These are phyloP conservation scores for Glandiceps talaboti DNA, from an alignment of 53 echinoderm and acorn worm genomes.

Conservation along the genomic window DNA sequence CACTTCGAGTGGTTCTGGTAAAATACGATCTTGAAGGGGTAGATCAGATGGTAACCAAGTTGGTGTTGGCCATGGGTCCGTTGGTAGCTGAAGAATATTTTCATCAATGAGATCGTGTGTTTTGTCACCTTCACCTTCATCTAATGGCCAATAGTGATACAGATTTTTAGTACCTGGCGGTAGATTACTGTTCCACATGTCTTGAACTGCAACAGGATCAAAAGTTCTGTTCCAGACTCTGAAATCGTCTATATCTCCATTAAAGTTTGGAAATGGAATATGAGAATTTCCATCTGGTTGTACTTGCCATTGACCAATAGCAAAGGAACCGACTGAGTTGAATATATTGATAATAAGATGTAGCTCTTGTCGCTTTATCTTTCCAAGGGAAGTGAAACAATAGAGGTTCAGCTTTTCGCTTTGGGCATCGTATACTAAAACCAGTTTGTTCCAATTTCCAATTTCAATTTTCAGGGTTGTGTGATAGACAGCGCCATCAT, in stretches of 20 bases:
- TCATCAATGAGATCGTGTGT: constrained; percentile 39
- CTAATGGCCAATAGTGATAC: constrained; percentile 56
- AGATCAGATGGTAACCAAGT: constrained; percentile 63
- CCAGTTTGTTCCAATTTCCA: constrained; percentile 52
- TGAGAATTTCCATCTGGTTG: constrained; percentile 24
- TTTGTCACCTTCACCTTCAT: constrained; percentile 66
- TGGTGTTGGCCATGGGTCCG: constrained; percentile 53
- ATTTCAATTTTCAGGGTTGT: constrained; percentile 40
- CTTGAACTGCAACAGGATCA: constrained; percentile 42
- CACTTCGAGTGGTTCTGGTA: constrained; percentile 13
- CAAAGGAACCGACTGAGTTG: constrained; percentile 47
- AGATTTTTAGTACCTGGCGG: constrained; percentile 25
- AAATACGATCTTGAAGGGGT: constrained; percentile 19
- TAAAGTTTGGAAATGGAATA: constrained; percentile 34
- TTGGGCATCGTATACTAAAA: constrained; percentile 38
- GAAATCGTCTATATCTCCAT: constrained; percentile 58
- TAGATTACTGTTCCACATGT: constrained; percentile 37
- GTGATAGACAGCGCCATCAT: constrained; percentile 32
- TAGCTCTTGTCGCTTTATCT: constrained; percentile 30
- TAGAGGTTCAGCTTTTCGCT: constrained; percentile 52
- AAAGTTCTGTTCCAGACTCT: constrained; percentile 68
- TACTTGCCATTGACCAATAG: constrained; percentile 75
- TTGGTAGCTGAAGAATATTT: constrained; percentile 30
- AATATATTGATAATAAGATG: constrained; percentile 23
- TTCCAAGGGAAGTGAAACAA: constrained; percentile 29